phyloP scores from a whole-genome alignment of 1,140 invertebrate genomes.

The Potamilus streckersoni region DNA sequence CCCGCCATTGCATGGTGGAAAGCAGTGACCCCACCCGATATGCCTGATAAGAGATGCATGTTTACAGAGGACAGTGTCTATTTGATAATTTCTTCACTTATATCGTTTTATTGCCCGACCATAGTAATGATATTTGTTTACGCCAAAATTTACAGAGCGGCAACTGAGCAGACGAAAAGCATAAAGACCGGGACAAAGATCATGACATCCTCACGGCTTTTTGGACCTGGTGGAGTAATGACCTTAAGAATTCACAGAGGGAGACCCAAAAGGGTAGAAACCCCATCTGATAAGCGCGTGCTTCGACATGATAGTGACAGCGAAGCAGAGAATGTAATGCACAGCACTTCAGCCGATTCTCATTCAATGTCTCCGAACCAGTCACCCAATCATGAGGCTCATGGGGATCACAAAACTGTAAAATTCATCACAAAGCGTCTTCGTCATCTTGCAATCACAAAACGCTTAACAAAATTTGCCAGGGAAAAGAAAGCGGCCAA shows the following conservation, averaged over 20 bases:
- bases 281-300: constrained; percentile 6
- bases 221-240: constrained; percentile 56
- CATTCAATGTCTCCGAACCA: constrained; percentile 36
- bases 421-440: constrained; percentile 60
- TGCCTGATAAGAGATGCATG: constrained; percentile 54
- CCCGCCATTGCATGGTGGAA: constrained; percentile 94
- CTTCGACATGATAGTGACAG: constrained; percentile 26
- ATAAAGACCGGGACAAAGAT: constrained; percentile 55
- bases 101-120: constrained; percentile 72
- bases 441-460: constrained; percentile 60
- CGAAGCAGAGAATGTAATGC: constrained; percentile 11
- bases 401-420: constrained; percentile 36
- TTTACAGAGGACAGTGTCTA: constrained; percentile 70
- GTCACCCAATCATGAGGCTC: constrained; percentile 21
- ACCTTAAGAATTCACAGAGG: constrained; percentile 63
- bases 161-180: constrained; percentile 56
- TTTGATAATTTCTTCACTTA: constrained; percentile 65
- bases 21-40: constrained; percentile 47
- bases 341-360: constrained; percentile 35
- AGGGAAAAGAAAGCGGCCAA: constrained; percentile 95
- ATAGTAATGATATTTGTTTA: constrained; percentile 71
- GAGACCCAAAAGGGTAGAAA: constrained; percentile 35
- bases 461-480: constrained; percentile 59
- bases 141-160: constrained; percentile 61
- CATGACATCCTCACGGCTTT: constrained; percentile 42